Evolutionary conservation across 2,888 invertebrate species (phyloP).

Genomic region (Volucella bombylans): DNA sequence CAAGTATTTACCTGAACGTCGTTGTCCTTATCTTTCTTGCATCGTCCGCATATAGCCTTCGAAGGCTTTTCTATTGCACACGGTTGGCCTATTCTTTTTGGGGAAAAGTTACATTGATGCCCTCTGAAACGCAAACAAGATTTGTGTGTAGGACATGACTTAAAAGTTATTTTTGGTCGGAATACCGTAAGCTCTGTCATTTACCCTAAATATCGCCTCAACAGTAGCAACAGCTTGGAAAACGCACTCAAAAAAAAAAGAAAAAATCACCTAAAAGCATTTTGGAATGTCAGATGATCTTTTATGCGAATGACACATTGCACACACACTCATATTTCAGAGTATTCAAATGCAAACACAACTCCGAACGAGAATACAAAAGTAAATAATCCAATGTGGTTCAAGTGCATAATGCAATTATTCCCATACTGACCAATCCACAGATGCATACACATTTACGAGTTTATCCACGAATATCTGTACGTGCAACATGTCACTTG

Average conservation of each 20-base stretch:
- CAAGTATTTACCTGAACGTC: too few species aligned
- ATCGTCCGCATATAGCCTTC: too few species aligned
- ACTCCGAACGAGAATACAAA: slow-evolving; percentile 10
- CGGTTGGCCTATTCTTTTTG: too few species aligned
- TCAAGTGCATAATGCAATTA: slow-evolving; percentile 56
- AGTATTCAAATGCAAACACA: background rate
- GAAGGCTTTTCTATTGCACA: too few species aligned
- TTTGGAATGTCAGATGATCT: slow-evolving; percentile 4
- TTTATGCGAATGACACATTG: slow-evolving; percentile 38
- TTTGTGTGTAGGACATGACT: too few species aligned
- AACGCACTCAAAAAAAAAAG: background rate
- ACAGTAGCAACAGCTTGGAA: background rate
- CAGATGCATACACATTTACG: background rate
- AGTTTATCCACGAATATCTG: too few species aligned
- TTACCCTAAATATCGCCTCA: too few species aligned
- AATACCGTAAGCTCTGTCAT: too few species aligned
- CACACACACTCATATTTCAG: background rate
- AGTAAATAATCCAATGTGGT: slow-evolving; percentile 57
- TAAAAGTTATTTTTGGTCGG: too few species aligned
- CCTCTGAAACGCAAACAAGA: too few species aligned
- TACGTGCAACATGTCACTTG: background rate
- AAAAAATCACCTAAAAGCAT: background rate
- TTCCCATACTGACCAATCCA: background rate
- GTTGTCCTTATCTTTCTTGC: too few species aligned
- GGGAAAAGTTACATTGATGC: too few species aligned